Evolutionary conservation across 2,797 vertebrate genomes (phyloP), one percentile per base, ranked within the genome.

Genomic region (Acipenser transmontanus): DNA sequence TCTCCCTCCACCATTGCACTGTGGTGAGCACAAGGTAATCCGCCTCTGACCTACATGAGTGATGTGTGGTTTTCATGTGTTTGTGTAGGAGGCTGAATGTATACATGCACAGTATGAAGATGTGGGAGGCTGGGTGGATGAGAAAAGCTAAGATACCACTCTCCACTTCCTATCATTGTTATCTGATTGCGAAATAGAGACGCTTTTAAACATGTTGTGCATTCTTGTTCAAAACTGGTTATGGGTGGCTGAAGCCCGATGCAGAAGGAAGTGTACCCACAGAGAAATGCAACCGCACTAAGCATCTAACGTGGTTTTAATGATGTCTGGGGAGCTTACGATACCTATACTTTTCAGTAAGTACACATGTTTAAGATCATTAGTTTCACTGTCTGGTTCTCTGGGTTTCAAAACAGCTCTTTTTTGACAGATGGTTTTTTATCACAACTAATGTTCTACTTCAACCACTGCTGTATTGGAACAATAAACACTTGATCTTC

Each of bases 81-180:
- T 66, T 59, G 69, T 61, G 72, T 69, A 62, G 69, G 72, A 61
- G 69, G 61, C n/a, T 20, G 66, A n/a, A 12, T 65, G 57, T 68
- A 59, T n/a, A 50, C n/a, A 72, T 47, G n/a, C 49, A 17, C 60
- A 12, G 64, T 56, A 64, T 49, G 61, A 47, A 13, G 63, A 63
- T 48, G 64, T 66, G 62, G 69, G 68, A 34, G 59, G 10, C 11
- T 12, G 57, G 69, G 47, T 57, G 68, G 66, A 47, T 66, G 14
- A 13, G 47, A 10, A 14, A 34, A 47, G n/a, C 17, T 49, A 60
- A 66, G 65, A 64, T 67, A 49, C 50, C 62, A 14, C 50, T 49
- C 54, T 63, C 11, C 69, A 49, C 66, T 67, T 71, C 69, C 66
- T 65, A 67, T 61, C 52, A 13, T 47, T 67, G 54, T 60, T 54